Base-by-base conservation (phyloP, 2,888 invertebrate genomes). In the Mycalesis mineus region DNA sequence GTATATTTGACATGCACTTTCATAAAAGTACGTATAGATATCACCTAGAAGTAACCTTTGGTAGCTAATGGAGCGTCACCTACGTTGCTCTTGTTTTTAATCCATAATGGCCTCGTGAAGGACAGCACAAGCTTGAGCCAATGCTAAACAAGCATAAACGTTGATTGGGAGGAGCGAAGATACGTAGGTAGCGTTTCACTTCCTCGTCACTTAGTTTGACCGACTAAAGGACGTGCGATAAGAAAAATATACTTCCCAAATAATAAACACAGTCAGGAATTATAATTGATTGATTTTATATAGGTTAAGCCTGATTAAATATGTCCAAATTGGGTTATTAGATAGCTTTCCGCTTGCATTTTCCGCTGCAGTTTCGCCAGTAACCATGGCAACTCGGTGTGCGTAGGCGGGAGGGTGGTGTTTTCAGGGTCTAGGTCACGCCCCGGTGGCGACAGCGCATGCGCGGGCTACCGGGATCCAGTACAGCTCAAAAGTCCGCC, bases 361-460 rank as follows among this genome's bases (percentile, higher is more conserved):
- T 78, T 72, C 48, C 17, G 61, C 64, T 71, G 70, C 65, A 78
- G 72, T 74, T 65, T 60, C 61, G 61, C 51, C 49, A 57, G 86
- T 87, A 71, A 66, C 84, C 74, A 87, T 86, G 76, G 81, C 29
- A 72, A 88, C 83, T 57, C 56, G 72, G 70, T 72, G 61, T 68
- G 83, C 74, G 85, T 86, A 78, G 88, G 89, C 77, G 77, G 79
- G 76, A 78, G 83, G 87, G 84, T 82, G 85, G 69, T 65, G 68
- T 75, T 83, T 85, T 87, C 90, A 90, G 85, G 90, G 90, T 91
- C 90, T 91, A 90, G 91, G 91, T 90, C 85, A 90, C 90, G 90
- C 90, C 90, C 88, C 75, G 72, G 75, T 49, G 65, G 54, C 57
- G 29, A 58, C 31, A 28, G 75, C 89, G 90, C 90, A 76, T 70